Evolutionary conservation across 2,113 vertebrate species (phyloP).

Genomic region (Spermophilus dauricus): DNA sequence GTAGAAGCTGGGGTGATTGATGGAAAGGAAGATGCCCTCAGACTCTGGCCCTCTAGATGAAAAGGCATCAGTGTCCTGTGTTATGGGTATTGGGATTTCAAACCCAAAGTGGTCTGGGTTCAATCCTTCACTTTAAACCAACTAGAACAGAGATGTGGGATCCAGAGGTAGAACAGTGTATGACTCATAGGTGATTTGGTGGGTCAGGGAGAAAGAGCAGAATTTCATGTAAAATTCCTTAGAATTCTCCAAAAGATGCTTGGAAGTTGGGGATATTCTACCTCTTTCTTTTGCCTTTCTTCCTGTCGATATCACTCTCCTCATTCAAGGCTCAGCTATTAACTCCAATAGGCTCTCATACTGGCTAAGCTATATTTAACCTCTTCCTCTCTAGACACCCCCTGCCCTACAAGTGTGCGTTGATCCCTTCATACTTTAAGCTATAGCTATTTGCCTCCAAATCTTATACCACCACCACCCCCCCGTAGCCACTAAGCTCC

Average conservation of each 20-base stretch:
- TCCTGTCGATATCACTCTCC: background rate
- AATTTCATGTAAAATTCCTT: background rate
- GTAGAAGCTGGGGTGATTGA: background rate
- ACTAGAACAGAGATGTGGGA: background rate
- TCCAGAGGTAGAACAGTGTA: accelerated
- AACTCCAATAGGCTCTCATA: background rate
- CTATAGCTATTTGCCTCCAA: background rate
- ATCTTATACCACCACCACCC: background rate
- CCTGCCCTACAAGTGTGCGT: background rate
- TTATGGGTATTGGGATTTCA: background rate
- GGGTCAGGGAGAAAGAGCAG: background rate
- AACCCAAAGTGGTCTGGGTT: background rate
- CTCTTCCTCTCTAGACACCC: background rate
- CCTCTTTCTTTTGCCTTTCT: background rate
- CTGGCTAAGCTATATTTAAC: background rate
- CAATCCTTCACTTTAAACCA: background rate
- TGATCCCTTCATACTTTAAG: background rate
- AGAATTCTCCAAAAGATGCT: background rate
- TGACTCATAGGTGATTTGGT: background rate
- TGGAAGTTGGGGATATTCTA: background rate
- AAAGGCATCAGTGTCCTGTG: background rate
- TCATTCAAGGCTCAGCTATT: background rate
- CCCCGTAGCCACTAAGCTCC: background rate
- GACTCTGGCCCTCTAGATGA: background rate
- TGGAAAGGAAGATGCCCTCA: background rate